Conservation (phyloP, 2,888 invertebrate genomes). For the Pandemis corylana region DNA sequence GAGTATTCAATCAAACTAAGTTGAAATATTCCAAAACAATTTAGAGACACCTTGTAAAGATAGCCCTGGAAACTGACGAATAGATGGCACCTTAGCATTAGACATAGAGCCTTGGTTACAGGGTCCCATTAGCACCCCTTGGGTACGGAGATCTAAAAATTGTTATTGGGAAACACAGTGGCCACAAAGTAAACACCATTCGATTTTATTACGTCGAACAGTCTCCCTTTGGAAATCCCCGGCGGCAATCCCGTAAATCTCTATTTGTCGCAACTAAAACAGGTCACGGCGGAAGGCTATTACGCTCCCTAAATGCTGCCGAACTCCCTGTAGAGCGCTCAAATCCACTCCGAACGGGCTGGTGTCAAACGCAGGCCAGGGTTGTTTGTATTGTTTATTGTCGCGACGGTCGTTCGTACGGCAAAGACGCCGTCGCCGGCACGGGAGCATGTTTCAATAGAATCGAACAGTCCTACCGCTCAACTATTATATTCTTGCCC, state of each 20-base stretch:
- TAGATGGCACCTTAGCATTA: too few relatives aligned
- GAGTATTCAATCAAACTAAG: too few relatives aligned
- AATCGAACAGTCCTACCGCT: constrained; percentile 62
- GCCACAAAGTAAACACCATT: constrained; percentile 77
- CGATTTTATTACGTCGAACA: constrained; percentile 76
- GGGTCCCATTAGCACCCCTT: too few relatives aligned
- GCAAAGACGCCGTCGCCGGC: constrained; percentile 72
- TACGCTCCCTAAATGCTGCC: constrained; percentile 84
- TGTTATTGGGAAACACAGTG: constrained; percentile 59
- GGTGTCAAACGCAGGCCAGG: constrained; percentile 83
- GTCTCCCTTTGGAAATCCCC: constrained; percentile 71
- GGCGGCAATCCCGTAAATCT: constrained; percentile 81
- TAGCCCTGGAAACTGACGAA: too few relatives aligned
- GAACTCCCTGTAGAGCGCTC: constrained; percentile 82
- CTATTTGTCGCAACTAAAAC: constrained; percentile 84
- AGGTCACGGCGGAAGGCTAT: constrained; percentile 84
- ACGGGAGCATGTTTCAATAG: constrained; percentile 74
- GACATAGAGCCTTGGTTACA: too few relatives aligned
- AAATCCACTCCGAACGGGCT: constrained; percentile 83
- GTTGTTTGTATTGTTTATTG: constrained; percentile 85
- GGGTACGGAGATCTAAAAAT: constrained; percentile 44
- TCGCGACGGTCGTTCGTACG: constrained; percentile 77
- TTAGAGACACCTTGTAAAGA: too few relatives aligned
- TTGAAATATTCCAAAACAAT: too few relatives aligned
- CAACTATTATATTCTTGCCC: constrained; percentile 68